Evolutionary conservation across 2,797 vertebrate genomes (phyloP).

Genomic region (Rhinogobio ventralis): DNA sequence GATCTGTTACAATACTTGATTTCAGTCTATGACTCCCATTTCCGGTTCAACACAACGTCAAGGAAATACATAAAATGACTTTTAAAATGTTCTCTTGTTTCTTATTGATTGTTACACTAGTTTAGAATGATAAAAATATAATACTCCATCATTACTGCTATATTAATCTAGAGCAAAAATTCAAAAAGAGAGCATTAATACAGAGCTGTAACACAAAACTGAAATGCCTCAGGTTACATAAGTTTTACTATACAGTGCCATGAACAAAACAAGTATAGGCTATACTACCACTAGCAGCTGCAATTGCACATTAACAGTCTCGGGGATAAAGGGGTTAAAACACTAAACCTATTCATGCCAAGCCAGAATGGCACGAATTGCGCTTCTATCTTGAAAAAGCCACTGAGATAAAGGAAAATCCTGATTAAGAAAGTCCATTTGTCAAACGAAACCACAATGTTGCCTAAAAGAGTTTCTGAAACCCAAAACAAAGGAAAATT

Average conservation of each 20-base stretch:
- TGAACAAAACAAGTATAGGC: conserved; percentile 59
- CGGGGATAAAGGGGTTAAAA: conserved; percentile 46
- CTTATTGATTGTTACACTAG: conserved; percentile 61
- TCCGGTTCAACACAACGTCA: conserved; percentile 53
- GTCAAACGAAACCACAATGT: conserved; percentile 34
- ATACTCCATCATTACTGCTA: conserved; percentile 53
- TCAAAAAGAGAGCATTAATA: conserved; percentile 50
- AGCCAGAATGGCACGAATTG: conserved; percentile 47
- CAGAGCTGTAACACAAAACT: conserved; percentile 58
- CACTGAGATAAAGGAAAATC: conserved; percentile 42
- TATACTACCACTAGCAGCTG: conserved; percentile 64
- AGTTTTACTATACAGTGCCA: conserved; percentile 61
- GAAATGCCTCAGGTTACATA: conserved; percentile 54
- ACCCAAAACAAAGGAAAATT: conserved; percentile 17
- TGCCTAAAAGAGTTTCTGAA: conserved; percentile 31
- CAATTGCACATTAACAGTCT: conserved; percentile 59
- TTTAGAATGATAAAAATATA: conserved; percentile 60
- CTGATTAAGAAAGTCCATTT: conserved; percentile 14
- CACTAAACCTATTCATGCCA: conserved; percentile 52
- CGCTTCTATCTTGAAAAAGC: conserved; percentile 22
- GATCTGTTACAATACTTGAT: conserved; percentile 45
- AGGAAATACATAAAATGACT: conserved; percentile 59
- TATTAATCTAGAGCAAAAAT: conserved; percentile 54
- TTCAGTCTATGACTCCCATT: conserved; percentile 22
- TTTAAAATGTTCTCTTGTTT: conserved; percentile 60